A percentile compares a stretch with the other conserved stretches of the same genome.
Conservation (phyloP, 37 sponge, comb jelly and placozoan genomes). For the Cliona cf. orientalis region DNA sequence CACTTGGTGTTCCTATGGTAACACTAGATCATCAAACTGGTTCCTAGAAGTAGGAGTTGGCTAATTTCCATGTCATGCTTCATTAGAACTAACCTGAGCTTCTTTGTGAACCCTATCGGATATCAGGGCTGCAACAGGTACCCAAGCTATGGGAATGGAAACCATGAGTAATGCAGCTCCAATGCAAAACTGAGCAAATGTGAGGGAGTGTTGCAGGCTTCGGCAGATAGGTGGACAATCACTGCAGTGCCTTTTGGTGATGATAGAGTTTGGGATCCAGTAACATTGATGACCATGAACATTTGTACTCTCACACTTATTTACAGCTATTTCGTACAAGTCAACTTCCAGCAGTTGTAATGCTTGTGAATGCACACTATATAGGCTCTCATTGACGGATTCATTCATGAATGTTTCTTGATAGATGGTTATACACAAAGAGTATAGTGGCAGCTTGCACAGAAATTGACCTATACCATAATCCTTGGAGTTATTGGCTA, state of each 20-base stretch:
- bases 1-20: too few relatives aligned
- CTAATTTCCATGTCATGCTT: too few relatives aligned
- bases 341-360: background rate
- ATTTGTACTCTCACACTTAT: background rate
- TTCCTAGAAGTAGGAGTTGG: too few relatives aligned
- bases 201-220: background rate
- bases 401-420: too few relatives aligned
- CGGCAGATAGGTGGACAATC: constrained; percentile 35
- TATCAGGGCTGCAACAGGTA: constrained; percentile 18
- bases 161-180: constrained; percentile 32
- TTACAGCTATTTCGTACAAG: constrained; percentile 1
- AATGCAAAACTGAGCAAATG: constrained; percentile 24
- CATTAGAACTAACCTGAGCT: constrained; percentile 22
- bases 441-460: too few relatives aligned
- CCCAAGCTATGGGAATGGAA: constrained; percentile 37
- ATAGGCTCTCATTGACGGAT: too few relatives aligned
- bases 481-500: too few relatives aligned
- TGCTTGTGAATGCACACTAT: too few relatives aligned
- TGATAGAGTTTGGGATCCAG: constrained; percentile 25
- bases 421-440: too few relatives aligned
- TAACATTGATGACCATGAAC: background rate
- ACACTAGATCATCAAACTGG: too few relatives aligned
- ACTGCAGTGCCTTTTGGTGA: constrained; percentile 15
- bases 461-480: too few relatives aligned
- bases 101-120: constrained; percentile 6